These are phyloP conservation scores for Drosophila monieri DNA, from an alignment of 2,888 invertebrate genomes.

Conservation along the genomic window DNA sequence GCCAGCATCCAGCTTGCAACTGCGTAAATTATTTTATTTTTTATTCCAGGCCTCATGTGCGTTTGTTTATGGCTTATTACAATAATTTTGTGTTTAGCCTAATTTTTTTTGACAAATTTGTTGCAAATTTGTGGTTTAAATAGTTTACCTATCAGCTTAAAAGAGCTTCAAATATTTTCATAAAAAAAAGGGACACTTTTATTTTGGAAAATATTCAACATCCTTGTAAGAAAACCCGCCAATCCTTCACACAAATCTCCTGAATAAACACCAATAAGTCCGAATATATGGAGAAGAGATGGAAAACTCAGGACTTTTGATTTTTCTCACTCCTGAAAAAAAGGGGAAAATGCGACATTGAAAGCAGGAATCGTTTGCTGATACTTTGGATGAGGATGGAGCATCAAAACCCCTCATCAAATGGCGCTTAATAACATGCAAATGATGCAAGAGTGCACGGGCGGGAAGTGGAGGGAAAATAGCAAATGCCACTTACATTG, in stretches of 20 bases:
- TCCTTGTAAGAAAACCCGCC: constrained; percentile 12
- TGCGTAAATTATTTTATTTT: constrained; percentile 3
- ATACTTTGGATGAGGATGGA: no score
- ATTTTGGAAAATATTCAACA: not conserved
- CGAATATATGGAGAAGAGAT: constrained; percentile 16
- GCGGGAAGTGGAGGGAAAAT: constrained; percentile 31
- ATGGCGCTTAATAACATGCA: constrained; percentile 68
- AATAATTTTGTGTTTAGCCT: constrained; percentile 36
- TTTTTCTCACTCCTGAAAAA: constrained; percentile 14
- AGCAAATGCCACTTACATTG: constrained; percentile 60
- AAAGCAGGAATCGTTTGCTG: constrained; percentile 10
- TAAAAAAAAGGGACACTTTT: not conserved
- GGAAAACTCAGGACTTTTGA: constrained; percentile 17
- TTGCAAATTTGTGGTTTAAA: constrained; percentile 8
- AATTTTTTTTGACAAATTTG: constrained; percentile 26
- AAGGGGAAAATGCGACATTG: constrained; percentile 12
- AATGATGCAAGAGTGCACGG: constrained; percentile 68
- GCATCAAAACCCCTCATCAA: constrained; percentile 9
- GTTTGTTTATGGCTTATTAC: constrained; percentile 39
- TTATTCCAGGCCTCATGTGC: constrained; percentile 20
- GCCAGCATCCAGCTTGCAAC: constrained; percentile 15
- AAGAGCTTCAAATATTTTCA: no score
- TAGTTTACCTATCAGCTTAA: not conserved
- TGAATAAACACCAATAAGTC: constrained; percentile 43
- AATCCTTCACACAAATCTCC: constrained; percentile 40